Evolutionary conservation across 1,140 invertebrate genomes (phyloP).

Genomic region (Eurosta solidaginis): DNA sequence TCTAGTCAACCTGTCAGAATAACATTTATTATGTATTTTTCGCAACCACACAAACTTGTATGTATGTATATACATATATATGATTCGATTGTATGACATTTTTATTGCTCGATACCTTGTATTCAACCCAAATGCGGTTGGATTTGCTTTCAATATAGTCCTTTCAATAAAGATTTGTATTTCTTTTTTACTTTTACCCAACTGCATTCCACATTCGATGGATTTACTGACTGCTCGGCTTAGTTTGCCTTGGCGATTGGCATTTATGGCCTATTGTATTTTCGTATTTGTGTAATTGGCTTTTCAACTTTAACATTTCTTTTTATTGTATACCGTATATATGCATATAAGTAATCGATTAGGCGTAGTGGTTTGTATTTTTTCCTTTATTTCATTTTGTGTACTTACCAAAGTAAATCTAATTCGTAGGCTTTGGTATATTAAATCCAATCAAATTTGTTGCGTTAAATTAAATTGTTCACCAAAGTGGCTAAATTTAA

Average conservation of each 20-base stretch:
- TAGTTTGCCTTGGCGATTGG: neutral
- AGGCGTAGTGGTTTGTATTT: neutral
- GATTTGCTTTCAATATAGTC: neutral
- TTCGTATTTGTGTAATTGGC: slow-evolving; percentile 11
- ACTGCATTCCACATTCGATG: neutral
- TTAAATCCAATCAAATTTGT: neutral
- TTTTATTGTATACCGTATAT: no score
- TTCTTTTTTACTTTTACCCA: neutral
- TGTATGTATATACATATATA: neutral
- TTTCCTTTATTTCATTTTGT: no score
- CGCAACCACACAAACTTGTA: neutral
- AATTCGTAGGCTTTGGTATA: neutral
- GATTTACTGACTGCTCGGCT: neutral
- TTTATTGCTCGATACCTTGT: neutral
- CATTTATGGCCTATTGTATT: neutral
- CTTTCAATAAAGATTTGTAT: neutral
- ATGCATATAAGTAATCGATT: neutral
- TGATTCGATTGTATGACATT: neutral
- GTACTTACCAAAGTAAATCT: no score
- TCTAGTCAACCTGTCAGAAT: neutral
- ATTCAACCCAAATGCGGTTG: neutral
- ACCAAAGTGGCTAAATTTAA: neutral
- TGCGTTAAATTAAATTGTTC: neutral
- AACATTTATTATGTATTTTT: neutral
- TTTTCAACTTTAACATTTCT: slow-evolving; percentile 14